These are phyloP conservation scores for Eira barbara DNA, from an alignment of 2,113 vertebrate genomes.

Conservation along the genomic window DNA sequence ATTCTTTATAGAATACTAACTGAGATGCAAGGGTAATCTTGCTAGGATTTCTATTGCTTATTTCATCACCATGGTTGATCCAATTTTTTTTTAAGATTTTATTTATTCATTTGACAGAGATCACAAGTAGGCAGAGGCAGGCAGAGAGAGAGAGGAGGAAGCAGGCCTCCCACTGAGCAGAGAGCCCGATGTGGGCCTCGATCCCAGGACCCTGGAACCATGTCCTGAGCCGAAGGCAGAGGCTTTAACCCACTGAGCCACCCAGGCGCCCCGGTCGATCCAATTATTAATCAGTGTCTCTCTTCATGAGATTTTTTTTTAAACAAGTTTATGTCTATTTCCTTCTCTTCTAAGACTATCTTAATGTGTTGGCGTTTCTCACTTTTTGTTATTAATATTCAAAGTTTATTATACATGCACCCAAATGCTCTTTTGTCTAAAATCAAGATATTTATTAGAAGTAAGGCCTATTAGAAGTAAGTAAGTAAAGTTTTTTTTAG, in stretches of 20 bases:
- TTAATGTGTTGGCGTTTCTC: constrained; percentile 13
- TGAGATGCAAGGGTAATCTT: background rate
- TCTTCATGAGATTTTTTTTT: background rate
- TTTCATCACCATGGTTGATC: background rate
- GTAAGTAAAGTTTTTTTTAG: constrained; percentile 44
- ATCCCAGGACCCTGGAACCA: no score
- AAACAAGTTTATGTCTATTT: constrained; percentile 6
- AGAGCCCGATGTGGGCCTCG: no score
- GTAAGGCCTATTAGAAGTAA: constrained; percentile 1
- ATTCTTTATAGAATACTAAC: background rate
- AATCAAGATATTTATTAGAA: constrained; percentile 39
- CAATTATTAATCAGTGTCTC: constrained; percentile 2
- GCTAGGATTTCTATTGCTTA: constrained; percentile 7
- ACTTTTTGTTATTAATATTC: constrained; percentile 20
- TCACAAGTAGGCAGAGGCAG: no score
- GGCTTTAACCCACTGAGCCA: no score
- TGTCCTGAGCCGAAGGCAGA: no score
- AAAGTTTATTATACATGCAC: background rate
- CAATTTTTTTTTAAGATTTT: no score
- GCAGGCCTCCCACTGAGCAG: no score
- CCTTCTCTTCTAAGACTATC: constrained; percentile 9
- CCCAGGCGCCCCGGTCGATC: no score
- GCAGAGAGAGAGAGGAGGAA: no score
- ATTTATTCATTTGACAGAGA: no score
- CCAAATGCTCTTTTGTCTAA: constrained; percentile 14